phyloP scores from a whole-genome alignment of 2,888 invertebrate genomes.

The Adelognathus sp. region DNA sequence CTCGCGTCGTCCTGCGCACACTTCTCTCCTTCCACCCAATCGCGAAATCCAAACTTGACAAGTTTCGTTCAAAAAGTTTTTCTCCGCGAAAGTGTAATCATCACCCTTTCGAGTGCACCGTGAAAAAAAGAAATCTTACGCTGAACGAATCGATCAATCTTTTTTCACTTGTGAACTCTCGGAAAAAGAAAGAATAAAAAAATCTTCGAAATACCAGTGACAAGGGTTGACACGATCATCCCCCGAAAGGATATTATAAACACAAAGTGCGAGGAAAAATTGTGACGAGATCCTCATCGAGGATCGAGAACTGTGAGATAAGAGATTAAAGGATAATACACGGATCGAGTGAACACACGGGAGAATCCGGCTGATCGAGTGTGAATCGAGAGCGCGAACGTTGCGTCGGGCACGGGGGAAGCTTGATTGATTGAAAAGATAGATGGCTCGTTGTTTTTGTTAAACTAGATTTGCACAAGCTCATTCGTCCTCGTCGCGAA shows the following conservation, averaged over 20 bases:
- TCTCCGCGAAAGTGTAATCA: too few relatives aligned
- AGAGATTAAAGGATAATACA: constrained; percentile 14
- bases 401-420: neutral
- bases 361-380: constrained; percentile 27
- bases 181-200: neutral
- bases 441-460: neutral
- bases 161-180: neutral
- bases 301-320: constrained; percentile 32
- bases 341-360: constrained; percentile 3
- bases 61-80: too few relatives aligned
- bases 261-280: neutral
- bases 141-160: too few relatives aligned
- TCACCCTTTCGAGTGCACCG: too few relatives aligned
- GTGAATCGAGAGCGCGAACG: neutral
- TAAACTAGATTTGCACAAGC: neutral
- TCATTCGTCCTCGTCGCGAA: too few relatives aligned
- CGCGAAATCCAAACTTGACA: neutral
- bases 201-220: constrained; percentile 20
- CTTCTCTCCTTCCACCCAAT: neutral
- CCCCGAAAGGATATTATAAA: constrained; percentile 23
- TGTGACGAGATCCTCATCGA: constrained; percentile 6
- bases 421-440: constrained; percentile 14
- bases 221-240: neutral
- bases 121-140: too few relatives aligned
- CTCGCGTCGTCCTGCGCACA: neutral